phyloP scores from a whole-genome alignment of 2,888 invertebrate species.

The Andrena hattorfiana region DNA sequence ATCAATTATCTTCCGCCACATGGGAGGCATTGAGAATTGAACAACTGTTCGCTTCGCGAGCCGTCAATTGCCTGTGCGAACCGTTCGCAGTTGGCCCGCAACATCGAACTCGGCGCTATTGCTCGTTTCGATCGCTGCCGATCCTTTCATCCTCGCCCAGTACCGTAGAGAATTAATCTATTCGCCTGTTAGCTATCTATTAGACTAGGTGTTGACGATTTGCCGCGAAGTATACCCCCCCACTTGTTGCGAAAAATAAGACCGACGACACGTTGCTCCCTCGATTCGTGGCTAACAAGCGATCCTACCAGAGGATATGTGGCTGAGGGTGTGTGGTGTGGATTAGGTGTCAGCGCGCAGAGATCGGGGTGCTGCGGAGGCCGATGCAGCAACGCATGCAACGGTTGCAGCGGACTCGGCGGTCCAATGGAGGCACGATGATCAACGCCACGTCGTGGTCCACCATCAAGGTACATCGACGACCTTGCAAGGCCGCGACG shows the following conservation, averaged over 20 bases:
- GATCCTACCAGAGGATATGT: constrained; percentile 65
- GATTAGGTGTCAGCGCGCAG: constrained; percentile 82
- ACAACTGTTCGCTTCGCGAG: neutral
- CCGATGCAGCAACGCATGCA: constrained; percentile 70
- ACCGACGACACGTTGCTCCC: constrained; percentile 32
- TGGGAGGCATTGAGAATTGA: neutral
- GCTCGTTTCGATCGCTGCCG: neutral
- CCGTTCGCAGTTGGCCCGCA: neutral
- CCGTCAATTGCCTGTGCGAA: neutral
- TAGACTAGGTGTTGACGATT: constrained; percentile 39
- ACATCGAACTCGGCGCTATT: neutral
- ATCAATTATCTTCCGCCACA: constrained; percentile 1
- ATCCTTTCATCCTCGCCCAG: neutral
- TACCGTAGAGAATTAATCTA: constrained; percentile 29
- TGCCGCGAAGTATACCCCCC: neutral
- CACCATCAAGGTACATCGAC: constrained; percentile 74
- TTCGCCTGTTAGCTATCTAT: neutral
- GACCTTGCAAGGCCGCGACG: constrained; percentile 73
- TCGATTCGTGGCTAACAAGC: constrained; percentile 40
- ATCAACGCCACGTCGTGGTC: constrained; percentile 72
- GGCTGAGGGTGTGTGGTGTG: constrained; percentile 83
- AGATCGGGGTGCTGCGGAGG: constrained; percentile 76
- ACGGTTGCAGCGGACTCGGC: constrained; percentile 70
- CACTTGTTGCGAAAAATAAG: neutral
- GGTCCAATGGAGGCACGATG: constrained; percentile 66